Evolutionary conservation across 2,113 vertebrate genomes (phyloP).

Genomic region (Peromyscus leucopus): DNA sequence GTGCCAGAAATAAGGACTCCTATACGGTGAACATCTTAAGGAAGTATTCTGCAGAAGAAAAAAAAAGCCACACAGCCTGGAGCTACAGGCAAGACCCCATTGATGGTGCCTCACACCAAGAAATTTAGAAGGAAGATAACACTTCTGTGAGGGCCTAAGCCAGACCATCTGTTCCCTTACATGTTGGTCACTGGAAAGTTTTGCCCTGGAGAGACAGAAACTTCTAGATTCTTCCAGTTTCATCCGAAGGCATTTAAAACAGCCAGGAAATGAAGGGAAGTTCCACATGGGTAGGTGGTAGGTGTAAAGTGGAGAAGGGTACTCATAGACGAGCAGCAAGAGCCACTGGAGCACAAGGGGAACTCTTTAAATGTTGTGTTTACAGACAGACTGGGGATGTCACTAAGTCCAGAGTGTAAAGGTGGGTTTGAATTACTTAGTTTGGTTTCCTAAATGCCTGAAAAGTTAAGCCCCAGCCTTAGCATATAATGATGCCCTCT

Average conservation of each 20-base stretch:
- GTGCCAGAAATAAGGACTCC: neutral
- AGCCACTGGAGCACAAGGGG: rapidly evolving
- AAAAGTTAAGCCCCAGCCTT: neutral
- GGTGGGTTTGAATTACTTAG: neutral
- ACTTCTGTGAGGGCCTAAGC: neutral
- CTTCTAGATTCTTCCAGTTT: neutral
- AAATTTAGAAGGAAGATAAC: neutral
- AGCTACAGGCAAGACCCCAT: neutral
- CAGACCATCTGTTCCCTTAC: neutral
- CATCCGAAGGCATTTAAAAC: neutral
- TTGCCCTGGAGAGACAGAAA: neutral
- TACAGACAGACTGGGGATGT: neutral
- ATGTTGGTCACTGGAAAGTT: neutral
- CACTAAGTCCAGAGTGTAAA: neutral
- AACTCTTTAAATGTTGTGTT: neutral
- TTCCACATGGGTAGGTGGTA: neutral
- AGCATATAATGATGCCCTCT: neutral
- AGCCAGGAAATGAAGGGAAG: neutral
- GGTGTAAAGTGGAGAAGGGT: neutral
- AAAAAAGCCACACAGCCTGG: neutral
- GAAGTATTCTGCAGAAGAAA: neutral
- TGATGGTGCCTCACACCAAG: neutral
- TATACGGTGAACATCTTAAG: neutral
- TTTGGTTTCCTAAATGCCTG: neutral
- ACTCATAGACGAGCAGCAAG: rapidly evolving